These are phyloP conservation scores for Lepidurus couesii DNA, from an alignment of 1,140 invertebrate species.

Conservation along the genomic window DNA sequence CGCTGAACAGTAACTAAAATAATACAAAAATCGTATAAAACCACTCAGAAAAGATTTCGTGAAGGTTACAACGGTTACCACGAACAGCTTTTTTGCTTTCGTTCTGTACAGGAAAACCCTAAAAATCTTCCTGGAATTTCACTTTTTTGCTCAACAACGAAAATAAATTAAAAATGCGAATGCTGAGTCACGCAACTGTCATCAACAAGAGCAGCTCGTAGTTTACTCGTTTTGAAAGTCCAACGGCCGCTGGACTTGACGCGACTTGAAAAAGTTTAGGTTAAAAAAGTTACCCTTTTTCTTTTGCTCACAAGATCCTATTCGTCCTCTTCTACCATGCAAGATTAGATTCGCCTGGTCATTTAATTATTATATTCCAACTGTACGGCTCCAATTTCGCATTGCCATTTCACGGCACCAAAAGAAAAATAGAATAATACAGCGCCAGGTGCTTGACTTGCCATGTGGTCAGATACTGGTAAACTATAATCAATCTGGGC, in stretches of 20 bases:
- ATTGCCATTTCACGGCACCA: neutral
- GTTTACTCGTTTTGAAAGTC: neutral
- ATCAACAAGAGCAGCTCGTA: neutral
- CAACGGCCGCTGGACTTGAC: neutral
- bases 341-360: neutral
- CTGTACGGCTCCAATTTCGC: neutral
- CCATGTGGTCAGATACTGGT: neutral
- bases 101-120: neutral
- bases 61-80: too few species aligned
- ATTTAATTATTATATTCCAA: neutral
- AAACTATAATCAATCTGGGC: neutral
- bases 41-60: too few species aligned
- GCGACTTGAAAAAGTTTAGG: neutral
- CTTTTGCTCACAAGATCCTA: neutral
- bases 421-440: neutral
- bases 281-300: neutral
- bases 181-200: neutral
- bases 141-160: neutral
- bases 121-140: slow-evolving; percentile 1
- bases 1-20: too few species aligned
- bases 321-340: neutral
- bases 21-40: too few species aligned
- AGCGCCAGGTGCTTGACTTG: slow-evolving; percentile 1
- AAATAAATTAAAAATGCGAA: neutral
- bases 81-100: too few species aligned